Evolutionary conservation across 23 tunicate genomes (phyloP).

Genomic region (Halocynthia aurantium): DNA sequence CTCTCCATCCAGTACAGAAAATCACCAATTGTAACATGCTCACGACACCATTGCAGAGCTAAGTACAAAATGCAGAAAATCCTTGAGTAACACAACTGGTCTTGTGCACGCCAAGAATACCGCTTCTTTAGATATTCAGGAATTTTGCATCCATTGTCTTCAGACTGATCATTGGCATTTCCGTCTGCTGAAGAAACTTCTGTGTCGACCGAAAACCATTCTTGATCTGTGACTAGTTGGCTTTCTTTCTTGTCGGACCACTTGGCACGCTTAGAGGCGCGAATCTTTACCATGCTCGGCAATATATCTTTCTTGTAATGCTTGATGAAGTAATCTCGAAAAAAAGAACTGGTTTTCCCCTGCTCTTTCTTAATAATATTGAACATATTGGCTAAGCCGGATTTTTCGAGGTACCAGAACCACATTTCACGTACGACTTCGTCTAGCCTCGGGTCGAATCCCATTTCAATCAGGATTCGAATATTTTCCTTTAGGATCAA

Average conservation of each 20-base stretch:
- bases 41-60: slow-evolving; percentile 42
- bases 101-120: background rate
- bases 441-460: slow-evolving; percentile 27
- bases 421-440: slow-evolving; percentile 47
- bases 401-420: slow-evolving; percentile 57
- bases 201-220: slow-evolving; percentile 30
- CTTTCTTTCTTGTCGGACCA: background rate
- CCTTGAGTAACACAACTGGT: background rate
- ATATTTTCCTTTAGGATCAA: slow-evolving; percentile 46
- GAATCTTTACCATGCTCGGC: background rate
- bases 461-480: slow-evolving; percentile 31
- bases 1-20: slow-evolving; percentile 34
- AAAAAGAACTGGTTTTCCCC: background rate
- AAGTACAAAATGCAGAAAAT: slow-evolving; percentile 24
- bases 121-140: background rate
- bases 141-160: background rate
- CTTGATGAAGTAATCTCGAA: slow-evolving; percentile 34
- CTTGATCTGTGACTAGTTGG: background rate
- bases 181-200: background rate
- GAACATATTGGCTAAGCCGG: slow-evolving; percentile 39
- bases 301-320: slow-evolving; percentile 1
- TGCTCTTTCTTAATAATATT: slow-evolving; percentile 3
- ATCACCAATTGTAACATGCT: slow-evolving; percentile 37
- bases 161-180: background rate
- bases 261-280: background rate